Base-by-base conservation (phyloP, 2,888 invertebrate genomes). In the Microdon myrmicae region DNA sequence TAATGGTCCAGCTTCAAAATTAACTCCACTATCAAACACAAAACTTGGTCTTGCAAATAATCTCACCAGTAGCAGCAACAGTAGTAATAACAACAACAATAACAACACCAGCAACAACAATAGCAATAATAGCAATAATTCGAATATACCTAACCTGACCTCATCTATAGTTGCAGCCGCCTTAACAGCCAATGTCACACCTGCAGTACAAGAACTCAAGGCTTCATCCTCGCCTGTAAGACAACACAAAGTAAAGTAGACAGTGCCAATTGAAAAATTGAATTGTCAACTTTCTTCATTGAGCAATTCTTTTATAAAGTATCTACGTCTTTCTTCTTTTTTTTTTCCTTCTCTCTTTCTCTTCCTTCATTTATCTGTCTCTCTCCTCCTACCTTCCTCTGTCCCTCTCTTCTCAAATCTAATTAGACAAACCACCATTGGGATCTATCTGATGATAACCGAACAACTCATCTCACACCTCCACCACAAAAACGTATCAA, bases 401-500 rank as follows among this genome's bases (percentile, higher is more conserved):
- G 14, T 22, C 8, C 13, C 9, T 47, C 29, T 38, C 16, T 20
- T 8, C 32, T 7, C 34, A 16, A 47, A 29, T 1, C n/a, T n/a
- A n/a, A n/a, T n/a, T 43, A 78, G 76, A 73, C 74, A 28, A 74
- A 71, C 67, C 75, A 73, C 23, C 83, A 86, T 59, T 87, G 88
- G 87, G 84, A 86, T 71, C 82, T 85, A 67, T 83, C 79, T 75
- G 88, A 81, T 75, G 84, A 73, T 73, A 76, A 68, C 16, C 84
- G 79, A 75, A 84, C 81, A 78, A 78, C 76, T 67, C 79, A 80
- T 51, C 79, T 83, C 58, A 79, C 83, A 23, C 82, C 84, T 53
- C 85, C 85, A 49, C 88, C 89, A 16, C 86, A 88, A 43, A 88
- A 88, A 73, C 83, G 89, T 72, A 86, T 88, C 68, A 82, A 89